Base-by-base conservation (phyloP, 1,140 invertebrate genomes). In the Drosophila truncata region DNA sequence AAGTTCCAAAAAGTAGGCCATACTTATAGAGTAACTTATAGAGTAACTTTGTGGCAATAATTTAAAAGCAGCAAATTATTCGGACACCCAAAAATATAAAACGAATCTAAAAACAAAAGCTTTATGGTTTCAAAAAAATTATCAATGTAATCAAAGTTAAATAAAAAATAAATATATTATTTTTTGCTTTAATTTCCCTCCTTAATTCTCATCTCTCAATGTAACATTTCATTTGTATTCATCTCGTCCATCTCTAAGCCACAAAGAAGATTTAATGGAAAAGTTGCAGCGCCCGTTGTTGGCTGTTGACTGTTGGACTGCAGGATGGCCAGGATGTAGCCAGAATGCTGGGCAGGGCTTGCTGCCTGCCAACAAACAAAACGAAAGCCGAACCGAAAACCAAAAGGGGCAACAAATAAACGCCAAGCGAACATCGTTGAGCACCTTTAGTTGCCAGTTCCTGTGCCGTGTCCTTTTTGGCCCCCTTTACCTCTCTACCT, bases 331-430 rank as follows among this genome's bases (percentile, higher is more conserved):
- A 50, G 25, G 27, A 59, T 65, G 50, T 71, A 69, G 59, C 66
- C 46, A 49, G 62, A 50, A 86, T 76, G 37, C n/a, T n/a, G n/a
- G n/a, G n/a, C n/a, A n/a, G n/a, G n/a, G n/a, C n/a, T n/a, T n/a
- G n/a, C 62, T 6, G 46, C 16, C 44, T 58, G 42, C 79, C 49
- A 60, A 60, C 78, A 73, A 72, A 78, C 73, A 62, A 63, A 63
- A 47, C 58, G 61, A 63, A 64, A 47, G 69, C 58, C 62, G 67
- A 49, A 46, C 70, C 79, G 35, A 85, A 80, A 66, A 54, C 63
- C 57, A 77, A 82, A 87, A 70, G 76, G 70, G 66, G 66, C 84
- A 84, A 84, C 84, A 87, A 88, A 87, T 87, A 87, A 88, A 88
- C 80, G 77, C 61, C 65, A 72, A 80, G 54, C 66, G 64, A 69